Evolutionary conservation across 2,797 vertebrate species (phyloP), one percentile per base, ranked within the genome.

Genomic region (Trachurus trachurus): DNA sequence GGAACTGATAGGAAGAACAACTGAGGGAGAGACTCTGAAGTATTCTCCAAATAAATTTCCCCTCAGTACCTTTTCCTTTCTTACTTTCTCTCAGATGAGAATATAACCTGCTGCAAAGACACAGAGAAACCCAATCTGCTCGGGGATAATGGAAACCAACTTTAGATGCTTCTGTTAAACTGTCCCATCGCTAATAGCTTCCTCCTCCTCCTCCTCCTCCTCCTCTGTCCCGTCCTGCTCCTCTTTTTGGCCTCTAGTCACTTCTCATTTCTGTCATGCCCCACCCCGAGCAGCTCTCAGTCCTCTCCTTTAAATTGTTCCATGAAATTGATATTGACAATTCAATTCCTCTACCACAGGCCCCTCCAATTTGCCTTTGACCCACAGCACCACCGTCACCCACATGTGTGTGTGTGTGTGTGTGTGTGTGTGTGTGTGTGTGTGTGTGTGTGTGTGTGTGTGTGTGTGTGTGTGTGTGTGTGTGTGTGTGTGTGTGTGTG

Each of bases 301-400:
- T 76, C 54, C 60, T 68, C 31, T 60, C 65, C 65, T 68, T 82
- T 63, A 56, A 64, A 72, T 63, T 76, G 58, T 47, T 75, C 78
- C 29, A 34, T 73, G 63, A 74, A 85, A 92, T 81, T 76, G 76
- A 89, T 87, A 91, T 81, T 17, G 89, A 87, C 87, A 86, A 80
- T 89, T 89, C 85, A 89, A 85, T 88, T 75, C 80, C 77, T 69
- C 37, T 49, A 68, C 74, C 57, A 44, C 60, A 22, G 85, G 63
- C 68, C 76, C 68, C 75, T 76, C 80, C 86, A 75, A 81, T 85
- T 84, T 87, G 75, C 61, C 64, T 77, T 76, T 84, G 76, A 78
- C 85, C 78, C 76, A 40, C 39, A 13, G 47, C 29, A 16, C 40
- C 0, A 65, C 44, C 67, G 68, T 80, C 81, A 53, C 65, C 84